Evolutionary conservation across 2,888 invertebrate genomes (phyloP).

Genomic region (Rotaria sp.): DNA sequence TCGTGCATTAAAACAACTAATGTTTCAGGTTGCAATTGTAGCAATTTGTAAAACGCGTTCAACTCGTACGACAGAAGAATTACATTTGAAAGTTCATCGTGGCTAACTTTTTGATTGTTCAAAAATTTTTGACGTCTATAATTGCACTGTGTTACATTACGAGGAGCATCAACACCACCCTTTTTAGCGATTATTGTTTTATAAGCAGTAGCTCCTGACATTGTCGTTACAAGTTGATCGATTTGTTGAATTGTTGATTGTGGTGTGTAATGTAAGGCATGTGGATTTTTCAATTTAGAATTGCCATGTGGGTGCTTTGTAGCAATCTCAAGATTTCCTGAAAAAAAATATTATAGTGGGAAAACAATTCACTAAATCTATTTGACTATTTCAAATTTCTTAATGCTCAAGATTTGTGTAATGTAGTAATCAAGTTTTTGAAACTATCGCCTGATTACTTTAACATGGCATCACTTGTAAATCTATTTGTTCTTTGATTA

Average conservation of each 20-base stretch:
- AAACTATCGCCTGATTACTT: too few relatives aligned
- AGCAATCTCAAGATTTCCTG: neutral
- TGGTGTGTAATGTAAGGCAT: neutral
- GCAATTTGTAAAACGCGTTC: neutral
- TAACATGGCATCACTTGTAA: too few relatives aligned
- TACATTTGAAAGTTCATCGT: neutral
- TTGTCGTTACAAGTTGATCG: neutral
- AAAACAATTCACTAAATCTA: neutral
- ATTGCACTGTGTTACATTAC: neutral
- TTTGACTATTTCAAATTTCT: too few relatives aligned
- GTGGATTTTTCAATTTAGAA: neutral
- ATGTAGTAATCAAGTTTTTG: too few relatives aligned
- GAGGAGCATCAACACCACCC: neutral
- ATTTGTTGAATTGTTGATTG: neutral
- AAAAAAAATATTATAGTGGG: neutral
- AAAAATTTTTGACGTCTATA: neutral
- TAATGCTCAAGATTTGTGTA: too few relatives aligned
- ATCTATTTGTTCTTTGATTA: too few relatives aligned
- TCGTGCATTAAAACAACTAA: neutral
- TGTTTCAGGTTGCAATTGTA: neutral
- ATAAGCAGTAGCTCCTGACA: neutral
- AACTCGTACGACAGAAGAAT: neutral
- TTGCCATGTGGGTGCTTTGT: neutral
- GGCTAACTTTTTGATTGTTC: neutral
- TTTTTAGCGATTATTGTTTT: neutral